These are phyloP conservation scores for Slavum lentiscoides DNA, from an alignment of 2,888 invertebrate genomes.

Conservation along the genomic window DNA sequence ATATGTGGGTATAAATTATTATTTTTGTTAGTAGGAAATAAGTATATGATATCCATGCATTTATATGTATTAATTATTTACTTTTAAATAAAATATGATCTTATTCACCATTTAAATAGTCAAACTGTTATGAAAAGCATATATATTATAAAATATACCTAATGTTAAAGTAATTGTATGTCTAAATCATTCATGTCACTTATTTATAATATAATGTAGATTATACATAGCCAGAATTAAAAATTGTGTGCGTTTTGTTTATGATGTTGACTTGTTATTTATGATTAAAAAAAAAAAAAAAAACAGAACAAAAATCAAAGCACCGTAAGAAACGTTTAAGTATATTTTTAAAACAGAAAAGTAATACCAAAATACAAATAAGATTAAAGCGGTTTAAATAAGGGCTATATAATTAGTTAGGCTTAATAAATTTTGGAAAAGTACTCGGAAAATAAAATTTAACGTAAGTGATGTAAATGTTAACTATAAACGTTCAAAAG, in stretches of 20 bases:
- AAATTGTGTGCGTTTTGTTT: slow-evolving; percentile 20
- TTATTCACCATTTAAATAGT: slow-evolving; percentile 2
- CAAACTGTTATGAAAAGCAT: background rate
- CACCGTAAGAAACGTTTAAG: slow-evolving; percentile 32
- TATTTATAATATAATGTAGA: slow-evolving; percentile 7
- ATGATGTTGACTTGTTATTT: slow-evolving; percentile 27
- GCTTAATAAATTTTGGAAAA: background rate
- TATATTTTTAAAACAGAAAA: slow-evolving; percentile 34
- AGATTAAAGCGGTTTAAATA: slow-evolving; percentile 26
- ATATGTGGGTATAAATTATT: background rate
- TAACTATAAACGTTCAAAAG: slow-evolving; percentile 8
- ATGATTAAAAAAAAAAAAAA: background rate
- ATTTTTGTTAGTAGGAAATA: background rate
- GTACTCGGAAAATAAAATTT: background rate
- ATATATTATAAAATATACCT: background rate
- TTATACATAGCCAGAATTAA: slow-evolving; percentile 14
- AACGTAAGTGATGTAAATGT: background rate
- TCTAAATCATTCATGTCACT: background rate
- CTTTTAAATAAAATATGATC: background rate
- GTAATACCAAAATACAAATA: slow-evolving; percentile 41
- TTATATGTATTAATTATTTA: slow-evolving; percentile 18
- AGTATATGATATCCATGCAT: slow-evolving; percentile 11
- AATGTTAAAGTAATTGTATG: background rate
- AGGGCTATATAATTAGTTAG: slow-evolving; percentile 15
- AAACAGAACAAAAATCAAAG: slow-evolving; percentile 46